phyloP scores from a whole-genome alignment of 2,113 vertebrate species.

The Alligator sinensis region DNA sequence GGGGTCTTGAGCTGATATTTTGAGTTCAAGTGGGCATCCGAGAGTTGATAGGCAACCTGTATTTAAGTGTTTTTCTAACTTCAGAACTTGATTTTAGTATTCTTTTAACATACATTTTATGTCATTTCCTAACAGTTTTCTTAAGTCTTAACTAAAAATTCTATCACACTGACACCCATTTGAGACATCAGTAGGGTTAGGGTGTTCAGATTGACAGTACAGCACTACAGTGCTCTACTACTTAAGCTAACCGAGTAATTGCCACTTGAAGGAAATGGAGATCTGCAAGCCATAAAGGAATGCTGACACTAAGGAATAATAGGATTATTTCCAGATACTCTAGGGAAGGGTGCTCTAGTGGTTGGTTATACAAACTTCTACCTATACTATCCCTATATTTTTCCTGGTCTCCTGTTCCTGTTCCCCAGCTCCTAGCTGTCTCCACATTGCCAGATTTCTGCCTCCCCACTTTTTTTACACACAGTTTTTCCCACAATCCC shows the following conservation, averaged over 20 bases:
- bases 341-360: neutral
- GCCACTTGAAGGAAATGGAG: slow-evolving; percentile 26
- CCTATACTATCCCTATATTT: neutral
- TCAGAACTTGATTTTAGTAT: neutral
- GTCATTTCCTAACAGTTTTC: neutral
- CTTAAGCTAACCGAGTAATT: neutral
- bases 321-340: slow-evolving; percentile 6
- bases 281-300: slow-evolving; percentile 30
- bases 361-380: too few relatives aligned
- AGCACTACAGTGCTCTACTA: slow-evolving; percentile 13
- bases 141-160: neutral
- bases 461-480: too few relatives aligned
- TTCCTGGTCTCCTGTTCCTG: neutral
- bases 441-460: neutral
- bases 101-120: neutral
- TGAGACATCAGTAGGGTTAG: neutral
- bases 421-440: neutral
- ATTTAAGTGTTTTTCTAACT: neutral
- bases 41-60: neutral
- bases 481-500: too few relatives aligned
- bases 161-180: neutral
- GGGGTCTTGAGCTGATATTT: neutral
- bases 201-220: neutral
- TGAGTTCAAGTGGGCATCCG: neutral
- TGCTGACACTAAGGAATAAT: neutral